Conservation (phyloP, 2,113 vertebrate genomes). For the Baryphthengus martii region DNA sequence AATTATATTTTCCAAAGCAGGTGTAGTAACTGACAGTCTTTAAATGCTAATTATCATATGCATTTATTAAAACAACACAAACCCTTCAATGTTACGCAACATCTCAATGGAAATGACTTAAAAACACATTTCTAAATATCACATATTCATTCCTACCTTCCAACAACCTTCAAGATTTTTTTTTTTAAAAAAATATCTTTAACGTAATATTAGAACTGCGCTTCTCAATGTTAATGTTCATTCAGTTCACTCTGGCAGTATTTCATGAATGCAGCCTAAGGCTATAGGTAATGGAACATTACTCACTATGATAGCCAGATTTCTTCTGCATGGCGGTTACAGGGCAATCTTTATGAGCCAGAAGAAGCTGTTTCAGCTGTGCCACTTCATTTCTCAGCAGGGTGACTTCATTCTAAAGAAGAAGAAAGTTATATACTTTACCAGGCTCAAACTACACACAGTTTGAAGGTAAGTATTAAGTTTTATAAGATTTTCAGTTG, state of each 20-base stretch:
- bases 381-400: conserved; percentile 99
- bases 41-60: conserved; percentile 14
- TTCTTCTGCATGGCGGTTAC: conserved; percentile 99
- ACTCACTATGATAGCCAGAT: conserved; percentile 99
- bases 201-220: conserved; percentile 55
- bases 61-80: conserved; percentile 31
- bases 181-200: background rate
- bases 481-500: conserved; percentile 53
- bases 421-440: conserved; percentile 76
- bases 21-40: background rate
- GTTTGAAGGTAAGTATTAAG: conserved; percentile 46
- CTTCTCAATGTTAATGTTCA: conserved; percentile 66
- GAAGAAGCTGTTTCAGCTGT: conserved; percentile 99
- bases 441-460: conserved; percentile 45
- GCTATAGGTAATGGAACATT: conserved; percentile 89
- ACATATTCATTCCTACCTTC: background rate
- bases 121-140: background rate
- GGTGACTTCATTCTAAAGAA: conserved; percentile 95
- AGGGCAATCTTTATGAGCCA: conserved; percentile 99
- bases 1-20: conserved; percentile 30
- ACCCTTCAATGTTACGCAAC: background rate
- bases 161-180: conserved; percentile 26
- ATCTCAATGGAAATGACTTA: background rate
- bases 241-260: conserved; percentile 74
- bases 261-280: conserved; percentile 78